Conservation (phyloP, 2,888 invertebrate species). For the Mesorhabditis belari region DNA sequence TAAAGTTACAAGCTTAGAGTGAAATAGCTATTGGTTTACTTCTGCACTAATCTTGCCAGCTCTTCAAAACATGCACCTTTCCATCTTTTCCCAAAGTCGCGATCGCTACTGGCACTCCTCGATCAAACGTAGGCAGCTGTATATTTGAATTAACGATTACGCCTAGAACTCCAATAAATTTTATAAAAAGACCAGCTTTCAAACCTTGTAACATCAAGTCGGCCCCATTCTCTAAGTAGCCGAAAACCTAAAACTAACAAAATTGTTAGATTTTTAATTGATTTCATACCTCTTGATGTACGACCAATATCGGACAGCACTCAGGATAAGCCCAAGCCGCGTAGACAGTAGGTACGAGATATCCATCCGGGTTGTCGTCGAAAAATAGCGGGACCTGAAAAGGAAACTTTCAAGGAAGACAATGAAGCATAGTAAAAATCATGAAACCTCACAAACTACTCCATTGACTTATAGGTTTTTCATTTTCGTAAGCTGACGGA, state of each 20-base stretch:
- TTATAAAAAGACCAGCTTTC: not conserved
- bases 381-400: conserved; percentile 32
- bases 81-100: conserved; percentile 7
- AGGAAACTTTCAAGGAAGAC: no score
- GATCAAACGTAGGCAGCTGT: conserved; percentile 24
- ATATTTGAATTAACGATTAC: conserved; percentile 12
- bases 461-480: no score
- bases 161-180: conserved; percentile 9
- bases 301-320: conserved; percentile 31
- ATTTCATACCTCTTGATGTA: no score
- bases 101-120: conserved; percentile 31
- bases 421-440: no score
- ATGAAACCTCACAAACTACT: no score
- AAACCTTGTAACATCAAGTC: conserved; percentile 49
- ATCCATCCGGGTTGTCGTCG: conserved; percentile 11
- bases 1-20: conserved; percentile 4
- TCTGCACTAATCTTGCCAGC: no score
- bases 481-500: no score
- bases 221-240: conserved; percentile 42
- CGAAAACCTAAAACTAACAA: conserved; percentile 19
- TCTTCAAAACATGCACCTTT: not conserved
- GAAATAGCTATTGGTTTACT: not conserved
- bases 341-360: conserved; percentile 20
- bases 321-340: conserved; percentile 28
- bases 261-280: no score